phyloP scores from a whole-genome alignment of 2,888 invertebrate genomes.

The Escarpia spicata region DNA sequence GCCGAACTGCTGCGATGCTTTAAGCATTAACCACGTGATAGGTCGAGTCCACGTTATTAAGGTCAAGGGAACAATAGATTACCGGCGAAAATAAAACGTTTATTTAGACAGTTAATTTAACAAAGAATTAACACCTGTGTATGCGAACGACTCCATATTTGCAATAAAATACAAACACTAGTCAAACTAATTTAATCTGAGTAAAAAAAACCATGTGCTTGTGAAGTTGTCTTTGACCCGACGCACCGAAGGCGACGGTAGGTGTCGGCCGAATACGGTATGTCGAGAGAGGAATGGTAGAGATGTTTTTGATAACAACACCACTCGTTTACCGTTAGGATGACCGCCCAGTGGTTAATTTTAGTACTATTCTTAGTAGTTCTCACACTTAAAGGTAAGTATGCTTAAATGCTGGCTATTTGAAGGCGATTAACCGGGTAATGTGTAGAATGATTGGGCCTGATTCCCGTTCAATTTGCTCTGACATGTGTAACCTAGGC shows the following conservation, averaged over 20 bases:
- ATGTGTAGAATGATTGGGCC: background rate
- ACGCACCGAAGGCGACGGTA: background rate
- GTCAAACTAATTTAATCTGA: background rate
- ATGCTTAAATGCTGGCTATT: background rate
- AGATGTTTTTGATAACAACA: constrained; percentile 16
- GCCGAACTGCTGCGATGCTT: background rate
- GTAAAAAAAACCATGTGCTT: background rate
- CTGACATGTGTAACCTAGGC: background rate
- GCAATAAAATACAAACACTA: background rate
- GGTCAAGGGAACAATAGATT: background rate
- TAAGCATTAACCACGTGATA: background rate
- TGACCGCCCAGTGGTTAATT: background rate
- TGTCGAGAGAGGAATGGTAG: background rate
- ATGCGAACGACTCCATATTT: background rate
- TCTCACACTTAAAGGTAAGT: background rate
- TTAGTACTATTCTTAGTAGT: background rate
- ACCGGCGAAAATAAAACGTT: background rate
- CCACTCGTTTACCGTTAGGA: background rate
- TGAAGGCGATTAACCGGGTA: background rate
- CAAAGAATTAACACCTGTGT: background rate
- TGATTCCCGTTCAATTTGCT: background rate
- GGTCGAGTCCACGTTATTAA: background rate
- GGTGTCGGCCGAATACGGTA: constrained; percentile 1
- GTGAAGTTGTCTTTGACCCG: background rate
- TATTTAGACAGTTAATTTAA: background rate